Evolutionary conservation across 2,888 invertebrate species (phyloP).

Genomic region (Drosophila mettleri): DNA sequence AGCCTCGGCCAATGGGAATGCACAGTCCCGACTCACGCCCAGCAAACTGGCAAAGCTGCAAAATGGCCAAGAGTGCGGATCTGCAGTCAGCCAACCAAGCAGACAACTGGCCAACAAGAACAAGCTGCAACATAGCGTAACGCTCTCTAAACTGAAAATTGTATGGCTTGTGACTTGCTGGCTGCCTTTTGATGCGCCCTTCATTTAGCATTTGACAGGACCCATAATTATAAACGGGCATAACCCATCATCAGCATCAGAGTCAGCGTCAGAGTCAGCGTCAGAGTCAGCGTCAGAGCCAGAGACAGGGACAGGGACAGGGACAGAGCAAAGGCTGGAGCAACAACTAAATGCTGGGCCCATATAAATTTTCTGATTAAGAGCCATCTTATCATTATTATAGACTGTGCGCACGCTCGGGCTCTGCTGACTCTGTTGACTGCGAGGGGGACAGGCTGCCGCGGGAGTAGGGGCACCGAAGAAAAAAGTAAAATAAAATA

Average conservation of each 20-base stretch:
- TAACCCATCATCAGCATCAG: slow-evolving; percentile 82
- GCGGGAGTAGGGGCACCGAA: slow-evolving; percentile 27
- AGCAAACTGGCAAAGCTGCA: slow-evolving; percentile 48
- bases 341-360: slow-evolving; percentile 76
- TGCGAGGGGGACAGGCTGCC: slow-evolving; percentile 21
- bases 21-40: slow-evolving; percentile 33
- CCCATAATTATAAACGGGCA: slow-evolving; percentile 84
- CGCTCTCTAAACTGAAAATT: slow-evolving; percentile 64
- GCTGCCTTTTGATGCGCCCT: slow-evolving; percentile 72
- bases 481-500: slow-evolving; percentile 54
- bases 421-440: slow-evolving; percentile 25
- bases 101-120: slow-evolving; percentile 6
- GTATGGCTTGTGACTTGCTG: slow-evolving; percentile 59
- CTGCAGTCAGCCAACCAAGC: slow-evolving; percentile 7
- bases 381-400: slow-evolving; percentile 85
- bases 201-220: slow-evolving; percentile 84
- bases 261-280: slow-evolving; percentile 1
- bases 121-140: slow-evolving; percentile 39
- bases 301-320: neutral
- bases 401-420: slow-evolving; percentile 80
- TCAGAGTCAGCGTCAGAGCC: neutral
- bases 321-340: slow-evolving; percentile 29
- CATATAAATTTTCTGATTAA: slow-evolving; percentile 85
- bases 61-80: slow-evolving; percentile 52
- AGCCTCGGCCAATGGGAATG: slow-evolving; percentile 44